These are phyloP conservation scores for Musca domestica DNA, from an alignment of 1,140 invertebrate genomes.

Conservation along the genomic window DNA sequence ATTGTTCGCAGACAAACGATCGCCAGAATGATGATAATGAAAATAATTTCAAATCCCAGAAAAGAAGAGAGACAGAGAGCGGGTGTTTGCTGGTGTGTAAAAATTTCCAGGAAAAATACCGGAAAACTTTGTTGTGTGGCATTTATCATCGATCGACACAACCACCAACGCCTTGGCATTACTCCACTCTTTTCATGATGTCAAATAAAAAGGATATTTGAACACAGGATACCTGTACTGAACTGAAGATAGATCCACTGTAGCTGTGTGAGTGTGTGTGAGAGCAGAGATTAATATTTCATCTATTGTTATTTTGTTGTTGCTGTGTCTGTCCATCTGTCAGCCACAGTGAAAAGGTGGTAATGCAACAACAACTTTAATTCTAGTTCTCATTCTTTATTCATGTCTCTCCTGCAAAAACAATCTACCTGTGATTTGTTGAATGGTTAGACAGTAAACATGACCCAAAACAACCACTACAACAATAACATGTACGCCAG, in stretches of 20 bases:
- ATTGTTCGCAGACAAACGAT: no score
- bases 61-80: no score
- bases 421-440: slow-evolving; percentile 15
- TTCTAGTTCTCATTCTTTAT: background rate
- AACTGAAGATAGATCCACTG: background rate
- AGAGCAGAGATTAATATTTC: slow-evolving; percentile 4
- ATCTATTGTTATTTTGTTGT: slow-evolving; percentile 5
- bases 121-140: slow-evolving; percentile 6
- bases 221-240: background rate
- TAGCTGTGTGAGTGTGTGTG: background rate
- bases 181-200: background rate
- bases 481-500: background rate
- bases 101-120: slow-evolving; percentile 12
- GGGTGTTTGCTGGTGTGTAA: no score
- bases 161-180: background rate
- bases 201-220: background rate
- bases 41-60: no score
- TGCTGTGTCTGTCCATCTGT: background rate
- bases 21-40: no score
- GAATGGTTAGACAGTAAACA: background rate
- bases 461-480: background rate
- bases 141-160: background rate
- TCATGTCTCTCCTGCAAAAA: background rate
- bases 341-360: background rate
- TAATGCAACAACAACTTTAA: background rate